These are phyloP conservation scores for Drosophila maculinotata DNA, from an alignment of 2,888 invertebrate species.

Conservation along the genomic window DNA sequence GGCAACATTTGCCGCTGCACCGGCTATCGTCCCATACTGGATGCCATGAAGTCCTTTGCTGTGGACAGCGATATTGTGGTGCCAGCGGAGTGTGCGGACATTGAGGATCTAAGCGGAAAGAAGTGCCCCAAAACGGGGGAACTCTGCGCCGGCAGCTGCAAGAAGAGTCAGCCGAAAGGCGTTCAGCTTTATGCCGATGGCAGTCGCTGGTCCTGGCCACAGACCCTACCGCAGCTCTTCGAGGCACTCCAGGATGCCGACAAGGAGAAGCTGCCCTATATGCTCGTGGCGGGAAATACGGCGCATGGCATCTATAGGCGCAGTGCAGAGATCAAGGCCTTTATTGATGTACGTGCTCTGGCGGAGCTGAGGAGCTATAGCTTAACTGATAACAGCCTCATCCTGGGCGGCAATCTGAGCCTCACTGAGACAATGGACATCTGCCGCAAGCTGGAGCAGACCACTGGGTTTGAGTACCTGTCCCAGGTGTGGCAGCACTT, in stretches of 20 bases:
- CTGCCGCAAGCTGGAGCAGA: slow-evolving; percentile 83
- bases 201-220: slow-evolving; percentile 81
- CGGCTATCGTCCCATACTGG: slow-evolving; percentile 91
- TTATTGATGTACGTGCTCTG: slow-evolving; percentile 88
- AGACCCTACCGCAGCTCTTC: slow-evolving; percentile 66
- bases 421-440: slow-evolving; percentile 86
- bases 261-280: slow-evolving; percentile 85
- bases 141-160: slow-evolving; percentile 83
- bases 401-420: slow-evolving; percentile 84
- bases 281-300: slow-evolving; percentile 91
- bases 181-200: slow-evolving; percentile 67
- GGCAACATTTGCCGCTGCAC: slow-evolving; percentile 93
- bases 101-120: slow-evolving; percentile 85
- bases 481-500: slow-evolving; percentile 86
- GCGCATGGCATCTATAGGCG: slow-evolving; percentile 88
- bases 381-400: slow-evolving; percentile 68
- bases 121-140: slow-evolving; percentile 84
- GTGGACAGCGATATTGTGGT: slow-evolving; percentile 86
- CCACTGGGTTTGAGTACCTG: slow-evolving; percentile 87
- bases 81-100: slow-evolving; percentile 85
- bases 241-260: slow-evolving; percentile 79
- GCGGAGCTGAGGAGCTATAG: slow-evolving; percentile 86
- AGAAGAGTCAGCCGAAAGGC: slow-evolving; percentile 32
- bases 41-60: slow-evolving; percentile 91
- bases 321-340: slow-evolving; percentile 83